Base-by-base conservation (phyloP, 2,113 vertebrate species). In the Girardinichthys multiradiatus region DNA sequence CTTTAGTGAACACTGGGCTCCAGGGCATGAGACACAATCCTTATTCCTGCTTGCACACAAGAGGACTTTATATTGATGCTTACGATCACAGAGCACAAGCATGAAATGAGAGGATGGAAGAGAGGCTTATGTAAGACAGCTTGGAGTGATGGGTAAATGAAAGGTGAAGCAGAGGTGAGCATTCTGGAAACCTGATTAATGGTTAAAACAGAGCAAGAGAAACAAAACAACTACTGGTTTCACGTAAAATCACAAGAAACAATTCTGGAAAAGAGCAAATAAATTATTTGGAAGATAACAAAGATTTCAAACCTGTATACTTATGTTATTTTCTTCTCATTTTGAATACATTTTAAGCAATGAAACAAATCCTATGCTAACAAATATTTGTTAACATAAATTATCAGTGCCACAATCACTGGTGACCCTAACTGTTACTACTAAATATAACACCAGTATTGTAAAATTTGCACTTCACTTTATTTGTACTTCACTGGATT, bases 71-170 rank as follows among this genome's bases (percentile, higher is more conserved):
- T 86, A 64, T 51, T 4, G 60, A 54, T 28, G 75, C 64, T 60
- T 57, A 57, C 27, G 69, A 67, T 57, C 42, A 65, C 63, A 77
- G 68, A 72, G 70, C 62, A 70, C 63, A 84, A 62, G 73, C 80
- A 76, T 78, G 76, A 87, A 70, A 74, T 63, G 66, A 73, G 62
- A 75, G 80, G 74, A 81, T 86, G 74, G 76, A 4, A 6, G 64
- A 82, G 70, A 48, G 59, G 61, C 63, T 86, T 81, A 78, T 74
- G 64, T 69, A 77, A 76, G 74, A 74, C 28, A 66, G 63, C 64
- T 64, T 65, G 57, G 63, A 79, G 63, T 64, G 69, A 83, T 24
- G 64, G 39, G 33, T 72, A 67, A 72, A 64, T 51, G 74, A 68
- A 77, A 74, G 79, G 74, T 77, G 59, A 85, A 75, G 26, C 31